Evolutionary conservation across 2,797 vertebrate genomes (phyloP), one percentile per base, ranked within the genome.

Genomic region (Nothura maculosa): DNA sequence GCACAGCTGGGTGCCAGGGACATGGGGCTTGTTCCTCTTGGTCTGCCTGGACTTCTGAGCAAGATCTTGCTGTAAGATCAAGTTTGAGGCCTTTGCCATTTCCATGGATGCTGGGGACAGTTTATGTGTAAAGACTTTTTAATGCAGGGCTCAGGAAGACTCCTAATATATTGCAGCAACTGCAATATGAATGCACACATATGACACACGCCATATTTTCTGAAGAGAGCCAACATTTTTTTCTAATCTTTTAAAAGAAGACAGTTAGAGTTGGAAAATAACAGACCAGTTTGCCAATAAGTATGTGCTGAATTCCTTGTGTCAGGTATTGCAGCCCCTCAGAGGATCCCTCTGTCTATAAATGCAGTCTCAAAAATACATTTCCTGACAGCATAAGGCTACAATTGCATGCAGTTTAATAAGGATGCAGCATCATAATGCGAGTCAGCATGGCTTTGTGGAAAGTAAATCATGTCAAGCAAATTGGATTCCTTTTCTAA

Each of bases 401-500:
- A 72, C 85, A 85, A 70, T 91, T 95, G 85, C 85, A 74, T 89
- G 54, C n/a, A 79, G 89, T 91, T 91, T 95, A 92, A 79, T 94
- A 93, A 90, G 81, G 84, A 74, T 84, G 63, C 79, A 79, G 85
- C 92, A 94, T 89, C 85, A 76, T 94, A 91, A 94, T 86, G 89
- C 19, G 21, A 94, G 89, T 92, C 95, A 89, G 92, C 92, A 86
- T 92, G 87, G 91, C 95, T 96, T 92, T 96, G 72, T 87, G 81
- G 85, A 92, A 90, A 85, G 95, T 94, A 96, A 96, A 95, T 95
- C 96, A 94, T 90, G 91, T 96, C 95, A 94, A 80, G 63, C 85
- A 96, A 94, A 97, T 96, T 95, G 94, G 90, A 96, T 97, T 96
- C 81, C 90, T 96, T 96, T 96, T 92, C 88, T 25, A 94, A 96